Evolutionary conservation across 2,888 invertebrate species (phyloP), one percentile per base, ranked within the genome.

Genomic region (Andrena marginata): DNA sequence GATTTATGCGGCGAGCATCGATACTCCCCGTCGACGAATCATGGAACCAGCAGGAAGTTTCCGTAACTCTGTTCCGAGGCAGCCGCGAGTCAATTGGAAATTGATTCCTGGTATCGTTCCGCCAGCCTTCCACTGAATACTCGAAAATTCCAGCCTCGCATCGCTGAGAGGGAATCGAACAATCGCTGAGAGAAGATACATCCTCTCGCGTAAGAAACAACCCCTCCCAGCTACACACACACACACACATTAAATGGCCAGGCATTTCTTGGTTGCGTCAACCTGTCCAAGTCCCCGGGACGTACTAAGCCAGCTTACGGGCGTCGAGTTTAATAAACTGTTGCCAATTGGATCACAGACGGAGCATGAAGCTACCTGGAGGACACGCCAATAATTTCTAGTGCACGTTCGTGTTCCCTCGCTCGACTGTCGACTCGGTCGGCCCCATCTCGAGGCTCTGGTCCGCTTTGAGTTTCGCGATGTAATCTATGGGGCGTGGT

Each of bases 401-500:
- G 10, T 29, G 31, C 71, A 51, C 70, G 77, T 83, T 76, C 79
- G 73, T 80, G 84, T 80, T 68, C 77, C 60, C 26, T 23, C 26
- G 31, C 13, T 60, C 20, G 35, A 16, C 59, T 16, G 59, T 35
- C 67, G 54, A 10, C 42, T 26, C 26, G 62, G 13, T 60, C n/a
- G 49, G 2, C 31, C 8, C 23, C 31, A 33, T 60, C 29, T 35
- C 54, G 56, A 4, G 60, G 20, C 49, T 26, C 69, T 56, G 65
- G 59, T 72, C 54, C 70, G 85, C 86, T 80, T 85, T 85, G 87
- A 86, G 87, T 87, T 86, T 87, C 87, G 86, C 86, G 85, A 89
- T 88, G 89, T 92, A 92, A 92, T 92, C 91, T 92, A 91, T 89
- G 89, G 91, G 90, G 92, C 91, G 91, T 91, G 90, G 90, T 90